Base-by-base conservation (phyloP, 2,888 invertebrate genomes). In the Drosophila koepferae region DNA sequence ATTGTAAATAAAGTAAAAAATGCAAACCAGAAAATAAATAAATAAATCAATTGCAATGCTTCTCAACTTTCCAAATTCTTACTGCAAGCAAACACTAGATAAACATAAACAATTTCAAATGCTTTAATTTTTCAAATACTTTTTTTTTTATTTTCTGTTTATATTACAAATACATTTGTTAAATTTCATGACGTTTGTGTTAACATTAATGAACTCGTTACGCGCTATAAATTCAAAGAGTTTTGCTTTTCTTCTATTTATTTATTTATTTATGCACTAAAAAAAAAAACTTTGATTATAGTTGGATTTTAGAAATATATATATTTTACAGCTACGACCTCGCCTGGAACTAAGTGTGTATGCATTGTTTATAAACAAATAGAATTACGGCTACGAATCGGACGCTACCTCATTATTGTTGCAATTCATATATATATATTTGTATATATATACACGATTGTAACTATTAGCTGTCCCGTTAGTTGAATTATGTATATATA, bases 211-310 rank as follows among this genome's bases (percentile, higher is more conserved):
- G 82, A 89, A 81, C 80, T 87, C 74, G 72, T 86, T 89, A 87
- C 81, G 59, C 65, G 63, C 87, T 90, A 87, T 90, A 86, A 89
- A 87, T 87, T 87, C 89, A 87, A 87, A 80, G 80, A 89, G 85
- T 74, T 74, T 72, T 80, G 66, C 55, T 56, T 63, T 66, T 46
- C 18, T 46, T 23, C 36, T 46, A n/a, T 55, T 58, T 51, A 61
- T 51, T 62, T 56, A 74, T 66, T 68, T 56, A 74, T 66, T 66
- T 76, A 77, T 79, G 66, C 46, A 55, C 77, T 80, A 85, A 68
- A 74, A 81, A 84, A 75, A 70, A 73, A 83, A n/a, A 28, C 63
- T 62, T 69, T 16, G 23, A 63, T 61, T 76, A 67, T 67, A 48
- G 28, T 78, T 53, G 31, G 56, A 23, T 31, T 64, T 55, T 68